phyloP scores from a whole-genome alignment of 2,888 invertebrate genomes.

The Noctuana brunneofusca region DNA sequence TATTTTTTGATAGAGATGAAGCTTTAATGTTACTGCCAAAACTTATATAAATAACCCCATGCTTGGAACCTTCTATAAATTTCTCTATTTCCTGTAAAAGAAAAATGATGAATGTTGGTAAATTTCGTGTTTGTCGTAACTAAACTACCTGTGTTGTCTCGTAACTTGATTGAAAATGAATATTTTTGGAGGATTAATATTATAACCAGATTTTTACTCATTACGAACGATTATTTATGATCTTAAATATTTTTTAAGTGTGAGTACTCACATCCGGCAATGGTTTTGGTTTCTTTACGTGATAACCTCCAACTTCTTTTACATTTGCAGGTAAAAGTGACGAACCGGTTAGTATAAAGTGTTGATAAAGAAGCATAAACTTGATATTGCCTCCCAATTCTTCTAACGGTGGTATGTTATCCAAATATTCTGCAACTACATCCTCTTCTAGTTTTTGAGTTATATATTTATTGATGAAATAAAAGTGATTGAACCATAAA shows the following conservation, averaged over 20 bases:
- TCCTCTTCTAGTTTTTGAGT: slow-evolving; percentile 45
- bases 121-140: no score
- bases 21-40: slow-evolving; percentile 88
- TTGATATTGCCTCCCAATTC: slow-evolving; percentile 72
- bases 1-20: slow-evolving; percentile 82
- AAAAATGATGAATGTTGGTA: slow-evolving; percentile 4
- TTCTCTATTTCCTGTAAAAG: slow-evolving; percentile 78
- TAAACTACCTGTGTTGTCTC: no score
- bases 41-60: slow-evolving; percentile 88
- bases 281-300: slow-evolving; percentile 56
- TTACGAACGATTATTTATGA: no score
- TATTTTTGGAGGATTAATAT: no score
- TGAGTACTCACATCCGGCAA: slow-evolving; percentile 52
- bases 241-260: neutral
- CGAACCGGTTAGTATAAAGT: slow-evolving; percentile 74
- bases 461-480: slow-evolving; percentile 29
- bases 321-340: slow-evolving; percentile 72
- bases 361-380: slow-evolving; percentile 75
- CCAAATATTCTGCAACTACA: slow-evolving; percentile 53
- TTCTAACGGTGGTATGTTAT: slow-evolving; percentile 67
- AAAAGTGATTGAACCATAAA: slow-evolving; percentile 38
- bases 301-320: slow-evolving; percentile 81
- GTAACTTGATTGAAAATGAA: no score
- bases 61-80: slow-evolving; percentile 84
- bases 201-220: no score